Evolutionary conservation across 1,140 invertebrate genomes (phyloP), one percentile per base, ranked within the genome.

Genomic region (Drosophila lowei): DNA sequence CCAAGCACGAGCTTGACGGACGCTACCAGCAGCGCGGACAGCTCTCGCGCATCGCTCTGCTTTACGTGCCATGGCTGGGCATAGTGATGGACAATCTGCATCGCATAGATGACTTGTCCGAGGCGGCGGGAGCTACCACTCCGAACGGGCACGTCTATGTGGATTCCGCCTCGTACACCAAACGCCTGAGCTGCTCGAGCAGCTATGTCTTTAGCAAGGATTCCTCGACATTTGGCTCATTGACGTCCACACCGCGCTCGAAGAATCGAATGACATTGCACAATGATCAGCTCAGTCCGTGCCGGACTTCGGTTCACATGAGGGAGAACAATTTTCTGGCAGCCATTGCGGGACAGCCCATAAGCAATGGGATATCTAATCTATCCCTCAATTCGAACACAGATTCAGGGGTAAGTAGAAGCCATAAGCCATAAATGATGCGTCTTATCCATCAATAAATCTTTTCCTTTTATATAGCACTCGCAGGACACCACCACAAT

Each of bases 1-100:
- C 97, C 0, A 99, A 99, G 92, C 98, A 99, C 92, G 96, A 98
- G 77, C 93, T 97, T 84, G 98, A 99, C 92, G 96, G 97, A 89
- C 92, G 98, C 64, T 99, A 98, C 91, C 94, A 95, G 78, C 94
- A 93, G 70, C 93, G 94, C 73, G 95, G 95, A 48, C 95, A 97
- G 88, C 94, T 98, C 81, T 95, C 95, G 6, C 93, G 98, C 57
- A 97, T 99, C 59, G 96, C 97, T 0, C 93, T 96, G 6, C 93
- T 99, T 38, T 99, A 99, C 90, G 94, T 98, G 44, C 98, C 98
- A 0, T 96, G 97, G 93, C 93, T 99, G 38, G 94, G 95, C 1
- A 94, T 99, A 49, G 95, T 98, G 2, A 92, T 98, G 74, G 97
- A 98, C 70, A 97, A 97, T 92, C 92, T 97, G 41, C 92, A 93